Conservation (phyloP, 2,113 vertebrate species). For the Stigmatopora nigra region DNA sequence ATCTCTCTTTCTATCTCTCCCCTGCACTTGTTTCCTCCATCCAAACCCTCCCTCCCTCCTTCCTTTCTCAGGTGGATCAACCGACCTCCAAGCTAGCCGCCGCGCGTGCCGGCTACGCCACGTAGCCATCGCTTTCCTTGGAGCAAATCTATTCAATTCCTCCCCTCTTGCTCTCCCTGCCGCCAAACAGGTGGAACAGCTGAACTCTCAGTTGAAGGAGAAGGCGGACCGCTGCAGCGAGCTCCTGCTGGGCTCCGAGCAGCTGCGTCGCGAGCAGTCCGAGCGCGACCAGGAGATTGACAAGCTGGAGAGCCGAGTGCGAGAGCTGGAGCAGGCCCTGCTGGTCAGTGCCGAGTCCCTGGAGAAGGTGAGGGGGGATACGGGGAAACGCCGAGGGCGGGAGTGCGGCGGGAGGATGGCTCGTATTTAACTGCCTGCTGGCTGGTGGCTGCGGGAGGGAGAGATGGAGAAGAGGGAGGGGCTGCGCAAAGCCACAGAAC, state of each 20-base stretch:
- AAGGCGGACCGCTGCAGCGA: constrained; percentile 95
- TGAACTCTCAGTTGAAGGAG: constrained; percentile 85
- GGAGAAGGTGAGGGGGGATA: constrained; percentile 79
- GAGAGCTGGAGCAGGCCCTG: constrained; percentile 87
- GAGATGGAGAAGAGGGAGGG: constrained; percentile 36
- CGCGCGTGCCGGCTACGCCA: constrained; percentile 44
- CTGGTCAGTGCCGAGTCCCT: constrained; percentile 75
- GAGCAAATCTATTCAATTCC: constrained; percentile 36
- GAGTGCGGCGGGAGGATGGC: constrained; percentile 3
- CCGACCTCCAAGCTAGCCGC: constrained; percentile 58
- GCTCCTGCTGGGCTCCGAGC: constrained; percentile 84
- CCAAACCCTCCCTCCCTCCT: constrained; percentile 32
- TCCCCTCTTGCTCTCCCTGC: constrained; percentile 4
- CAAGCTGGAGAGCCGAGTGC: constrained; percentile 82
- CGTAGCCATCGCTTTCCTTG: constrained; percentile 32
- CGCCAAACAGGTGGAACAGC: constrained; percentile 78
- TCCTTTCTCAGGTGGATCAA: constrained; percentile 67
- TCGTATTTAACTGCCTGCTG: neutral
- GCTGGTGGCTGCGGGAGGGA: constrained; percentile 13
- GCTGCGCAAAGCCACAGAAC: constrained; percentile 31
- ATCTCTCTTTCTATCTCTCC: constrained; percentile 23
- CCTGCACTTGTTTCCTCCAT: constrained; percentile 32
- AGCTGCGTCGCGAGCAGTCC: constrained; percentile 83
- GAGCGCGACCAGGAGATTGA: constrained; percentile 92
- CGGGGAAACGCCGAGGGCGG: constrained; percentile 11